These are phyloP conservation scores for Paedocypris sp. DNA, from an alignment of 2,113 vertebrate species.

Conservation along the genomic window DNA sequence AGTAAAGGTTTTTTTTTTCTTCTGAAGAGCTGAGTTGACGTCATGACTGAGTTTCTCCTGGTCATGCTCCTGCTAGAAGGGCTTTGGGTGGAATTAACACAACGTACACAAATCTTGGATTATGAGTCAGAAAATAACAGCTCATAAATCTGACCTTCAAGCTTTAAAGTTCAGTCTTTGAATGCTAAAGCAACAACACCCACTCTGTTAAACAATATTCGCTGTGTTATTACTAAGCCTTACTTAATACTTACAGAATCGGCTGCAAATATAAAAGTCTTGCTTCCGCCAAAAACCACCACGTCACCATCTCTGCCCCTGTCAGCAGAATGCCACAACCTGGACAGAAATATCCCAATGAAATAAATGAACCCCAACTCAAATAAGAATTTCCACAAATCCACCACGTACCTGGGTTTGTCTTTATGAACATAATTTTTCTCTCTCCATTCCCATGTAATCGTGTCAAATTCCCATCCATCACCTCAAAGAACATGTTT, in stretches of 20 bases:
- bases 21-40: too few relatives aligned
- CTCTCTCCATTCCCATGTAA: conserved; percentile 71
- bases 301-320: conserved; percentile 79
- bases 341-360: conserved; percentile 33
- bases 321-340: conserved; percentile 86
- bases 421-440: conserved; percentile 68
- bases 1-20: too few relatives aligned
- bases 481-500: conserved; percentile 59
- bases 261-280: conserved; percentile 71
- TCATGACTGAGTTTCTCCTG: too few relatives aligned
- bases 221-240: too few relatives aligned
- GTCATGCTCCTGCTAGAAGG: too few relatives aligned
- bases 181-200: neutral
- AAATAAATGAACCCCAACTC: too few relatives aligned
- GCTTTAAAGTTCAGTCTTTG: neutral
- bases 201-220: too few relatives aligned
- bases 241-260: conserved; percentile 83
- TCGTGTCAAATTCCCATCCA: conserved; percentile 75
- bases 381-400: too few relatives aligned
- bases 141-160: neutral
- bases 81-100: neutral
- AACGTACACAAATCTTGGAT: neutral
- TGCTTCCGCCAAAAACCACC: conserved; percentile 88
- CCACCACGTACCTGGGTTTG: conserved; percentile 84
- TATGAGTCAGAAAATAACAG: neutral